Base-by-base conservation (phyloP, 1,140 invertebrate genomes). In the Heliconius congener region DNA sequence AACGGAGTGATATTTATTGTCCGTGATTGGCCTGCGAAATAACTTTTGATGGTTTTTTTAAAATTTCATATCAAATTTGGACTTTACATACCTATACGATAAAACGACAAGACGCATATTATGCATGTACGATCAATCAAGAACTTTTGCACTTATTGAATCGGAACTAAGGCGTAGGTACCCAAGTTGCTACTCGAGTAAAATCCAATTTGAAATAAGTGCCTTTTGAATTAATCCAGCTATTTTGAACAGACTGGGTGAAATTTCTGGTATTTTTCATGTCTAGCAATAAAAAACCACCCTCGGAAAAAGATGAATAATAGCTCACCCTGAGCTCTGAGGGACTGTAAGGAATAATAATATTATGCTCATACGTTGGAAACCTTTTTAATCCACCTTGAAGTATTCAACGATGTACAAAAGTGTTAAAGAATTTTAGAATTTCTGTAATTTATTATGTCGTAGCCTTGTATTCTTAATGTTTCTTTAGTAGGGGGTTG, bases 121-220 rank as follows among this genome's bases (percentile, higher is more conserved):
- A 57, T 16, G 9, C 3, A 13, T 60, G n/a, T 8, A 27, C n/a
- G 52, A 85, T 79, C 83, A 82, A 85, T 85, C 84, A 79, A 84
- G 80, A 86, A 82, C 84, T 86, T 82, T 83, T 84, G 86, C 85
- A 89, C 87, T 89, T 66, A 90, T 91, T 89, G 91, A 89, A 88
- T 88, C 84, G 84, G 87, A 93, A 89, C 85, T 84, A 88, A 88
- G 85, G 82, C 82, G 83, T 80, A 78, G 81, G 82, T 81, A 83
- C 80, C 79, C 80, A 82, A 87, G 83, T 85, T 85, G 85, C 85
- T 83, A 83, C 86, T 86, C 84, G 85, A 90, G 83, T 84, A 85
- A 91, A 94, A 93, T 93, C 91, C 92, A 93, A 94, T 94, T 94
- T 93, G 92, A 93, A 92, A 93, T 94, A 94, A 94, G 91, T 94